Percentiles rank a stretch among this genome's conserved stretches.
Conservation (phyloP, 2,888 invertebrate species). For the Erpobdella octoculata region DNA sequence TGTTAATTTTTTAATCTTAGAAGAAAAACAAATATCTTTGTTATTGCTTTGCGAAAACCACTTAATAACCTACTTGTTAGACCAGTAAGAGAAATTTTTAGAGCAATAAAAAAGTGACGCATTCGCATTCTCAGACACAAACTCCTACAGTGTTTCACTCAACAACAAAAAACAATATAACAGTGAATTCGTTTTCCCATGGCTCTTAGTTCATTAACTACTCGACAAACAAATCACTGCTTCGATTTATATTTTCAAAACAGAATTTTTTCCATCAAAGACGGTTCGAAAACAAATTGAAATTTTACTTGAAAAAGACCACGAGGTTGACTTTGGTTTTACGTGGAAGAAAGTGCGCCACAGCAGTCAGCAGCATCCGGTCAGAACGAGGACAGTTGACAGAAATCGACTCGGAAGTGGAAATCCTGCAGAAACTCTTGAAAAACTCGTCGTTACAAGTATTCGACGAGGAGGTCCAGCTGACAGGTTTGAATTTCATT, state of each 20-base stretch:
- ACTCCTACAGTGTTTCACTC: not conserved
- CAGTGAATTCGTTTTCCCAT: not conserved
- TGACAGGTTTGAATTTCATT: no score
- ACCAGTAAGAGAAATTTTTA: no score
- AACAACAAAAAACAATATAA: not conserved
- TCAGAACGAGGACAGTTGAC: not conserved
- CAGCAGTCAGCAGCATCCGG: not conserved
- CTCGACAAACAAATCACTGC: not conserved
- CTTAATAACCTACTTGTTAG: no score
- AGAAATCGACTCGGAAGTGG: not conserved
- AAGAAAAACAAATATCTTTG: no score
- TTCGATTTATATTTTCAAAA: not conserved
- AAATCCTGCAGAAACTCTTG: not conserved
- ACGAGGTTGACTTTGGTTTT: constrained; percentile 2
- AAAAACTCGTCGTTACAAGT: not conserved
- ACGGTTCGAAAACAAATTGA: constrained; percentile 15
- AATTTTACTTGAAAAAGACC: constrained; percentile 18
- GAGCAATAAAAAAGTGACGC: no score
- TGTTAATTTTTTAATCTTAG: no score
- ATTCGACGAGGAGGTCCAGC: not conserved
- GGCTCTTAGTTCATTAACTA: not conserved
- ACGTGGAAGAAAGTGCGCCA: not conserved
- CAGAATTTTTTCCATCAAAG: constrained; percentile 4
- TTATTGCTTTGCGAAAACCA: no score
- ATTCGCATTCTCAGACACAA: no score